Base-by-base conservation (phyloP, 2,797 vertebrate genomes). In the Helarctos malayanus region DNA sequence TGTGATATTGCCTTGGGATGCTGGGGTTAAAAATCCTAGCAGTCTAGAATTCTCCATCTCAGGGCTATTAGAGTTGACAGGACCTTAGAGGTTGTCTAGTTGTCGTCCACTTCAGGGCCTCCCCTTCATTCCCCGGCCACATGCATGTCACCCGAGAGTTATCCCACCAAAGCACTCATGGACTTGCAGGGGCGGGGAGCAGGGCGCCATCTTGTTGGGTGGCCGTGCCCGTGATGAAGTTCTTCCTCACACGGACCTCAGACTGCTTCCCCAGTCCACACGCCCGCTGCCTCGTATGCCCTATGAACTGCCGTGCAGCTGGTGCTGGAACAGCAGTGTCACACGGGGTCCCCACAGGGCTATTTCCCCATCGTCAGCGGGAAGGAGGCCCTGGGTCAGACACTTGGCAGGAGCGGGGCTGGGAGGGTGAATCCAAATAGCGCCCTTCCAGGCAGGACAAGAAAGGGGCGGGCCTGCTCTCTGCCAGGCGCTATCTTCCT, bases 371-470 rank as follows among this genome's bases (percentile, higher is more conserved):
- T 21, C 5, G 29, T 54, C 14, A 10, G 3, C 19, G 21, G n/a
- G 61, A 29, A 45, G 71, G 59, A 76, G 59, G 23, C 59, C 41
- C 27, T 59, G n/a, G 52, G 59, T 82, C 49, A 82, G 78, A 76
- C 49, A 45, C 35, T 68, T 32, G 21, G 75, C 57, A 49, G 52
- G 52, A 47, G 21, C 47, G 27, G 54, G 49, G 13, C 15, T 6
- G 13, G n/a, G 82, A 56, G 27, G 4, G 2, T 5, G 25, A 25
- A n/a, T 35, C 27, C 0, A 0, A n/a, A 59, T 49, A 0, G 3
- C 0, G 2, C 38, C 21, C 23, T 25, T 5, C 1, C 9, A 0
- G 45, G 10, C 56, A 18, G 57, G 38, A 41, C 21, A 29, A 27
- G 23, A 38, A 81, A 41, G 18, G 61, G 52, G 41, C 3, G 21